phyloP scores from a whole-genome alignment of 2,888 invertebrate genomes.

The Trissolcus japonicus region DNA sequence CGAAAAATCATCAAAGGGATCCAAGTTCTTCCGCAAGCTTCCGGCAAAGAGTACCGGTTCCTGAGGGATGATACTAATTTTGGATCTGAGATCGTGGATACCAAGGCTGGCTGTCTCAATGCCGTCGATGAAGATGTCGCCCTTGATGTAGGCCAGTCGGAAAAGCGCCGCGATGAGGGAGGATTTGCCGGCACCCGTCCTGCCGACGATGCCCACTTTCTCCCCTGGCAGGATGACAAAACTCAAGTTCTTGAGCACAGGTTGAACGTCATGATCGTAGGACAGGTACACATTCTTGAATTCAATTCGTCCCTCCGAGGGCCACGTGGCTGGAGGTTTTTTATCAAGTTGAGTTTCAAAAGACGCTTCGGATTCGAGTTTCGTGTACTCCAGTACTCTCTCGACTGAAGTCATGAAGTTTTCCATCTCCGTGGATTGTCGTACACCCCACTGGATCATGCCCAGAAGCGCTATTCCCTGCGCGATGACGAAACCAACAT shows the following conservation, averaged over 20 bases:
- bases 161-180: conserved; percentile 84
- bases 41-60: conserved; percentile 79
- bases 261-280: conserved; percentile 74
- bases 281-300: conserved; percentile 78
- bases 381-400: conserved; percentile 82
- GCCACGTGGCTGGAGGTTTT: conserved; percentile 78
- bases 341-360: conserved; percentile 71
- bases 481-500: conserved; percentile 78
- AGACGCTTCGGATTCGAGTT: conserved; percentile 80
- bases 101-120: conserved; percentile 80
- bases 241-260: conserved; percentile 78
- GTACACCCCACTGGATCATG: conserved; percentile 81
- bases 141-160: conserved; percentile 81
- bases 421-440: conserved; percentile 79
- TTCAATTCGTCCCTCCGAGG: conserved; percentile 77
- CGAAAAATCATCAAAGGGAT: conserved; percentile 80
- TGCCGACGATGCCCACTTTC: conserved; percentile 83
- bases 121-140: conserved; percentile 83
- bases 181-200: conserved; percentile 83
- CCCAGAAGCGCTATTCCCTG: conserved; percentile 77
- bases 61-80: conserved; percentile 82
- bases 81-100: conserved; percentile 80
- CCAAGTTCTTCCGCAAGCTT: conserved; percentile 80
- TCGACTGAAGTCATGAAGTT: conserved; percentile 84
- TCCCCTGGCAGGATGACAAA: conserved; percentile 78